Conservation (phyloP, 2,797 vertebrate species). For the Hippopotamyrus pictus region DNA sequence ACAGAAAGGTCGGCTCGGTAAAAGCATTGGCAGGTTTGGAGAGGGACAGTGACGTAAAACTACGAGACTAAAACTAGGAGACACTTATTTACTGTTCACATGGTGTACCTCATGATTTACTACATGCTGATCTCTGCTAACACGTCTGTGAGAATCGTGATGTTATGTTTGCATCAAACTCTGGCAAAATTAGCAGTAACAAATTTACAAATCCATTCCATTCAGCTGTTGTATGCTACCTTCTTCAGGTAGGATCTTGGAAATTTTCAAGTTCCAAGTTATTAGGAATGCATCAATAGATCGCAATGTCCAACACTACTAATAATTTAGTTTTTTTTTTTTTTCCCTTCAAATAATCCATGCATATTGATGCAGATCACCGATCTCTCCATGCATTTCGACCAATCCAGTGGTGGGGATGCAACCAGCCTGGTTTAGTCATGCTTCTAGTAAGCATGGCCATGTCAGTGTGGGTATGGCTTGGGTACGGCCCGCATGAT, state of each 20-base stretch:
- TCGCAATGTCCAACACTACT: not conserved
- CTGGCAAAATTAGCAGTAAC: not conserved
- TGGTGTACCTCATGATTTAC: not conserved
- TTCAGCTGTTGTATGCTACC: not conserved
- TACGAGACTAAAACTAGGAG: not conserved
- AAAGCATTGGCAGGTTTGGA: not conserved
- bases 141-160: not conserved
- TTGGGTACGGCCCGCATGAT: not conserved
- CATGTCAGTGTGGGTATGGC: not conserved
- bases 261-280: not conserved
- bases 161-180: not conserved
- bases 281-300: not conserved
- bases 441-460: not conserved
- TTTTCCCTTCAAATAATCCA: not conserved
- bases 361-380: not conserved
- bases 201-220: not conserved
- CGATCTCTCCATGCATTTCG: not conserved
- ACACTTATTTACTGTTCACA: not conserved
- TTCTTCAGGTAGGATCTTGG: not conserved
- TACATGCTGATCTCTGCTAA: not conserved
- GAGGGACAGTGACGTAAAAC: not conserved
- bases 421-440: not conserved
- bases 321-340: not conserved
- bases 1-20: not conserved
- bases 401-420: not conserved